Evolutionary conservation across 1,140 invertebrate species (phyloP), one percentile per base, ranked within the genome.

Genomic region (Lithobius niger): DNA sequence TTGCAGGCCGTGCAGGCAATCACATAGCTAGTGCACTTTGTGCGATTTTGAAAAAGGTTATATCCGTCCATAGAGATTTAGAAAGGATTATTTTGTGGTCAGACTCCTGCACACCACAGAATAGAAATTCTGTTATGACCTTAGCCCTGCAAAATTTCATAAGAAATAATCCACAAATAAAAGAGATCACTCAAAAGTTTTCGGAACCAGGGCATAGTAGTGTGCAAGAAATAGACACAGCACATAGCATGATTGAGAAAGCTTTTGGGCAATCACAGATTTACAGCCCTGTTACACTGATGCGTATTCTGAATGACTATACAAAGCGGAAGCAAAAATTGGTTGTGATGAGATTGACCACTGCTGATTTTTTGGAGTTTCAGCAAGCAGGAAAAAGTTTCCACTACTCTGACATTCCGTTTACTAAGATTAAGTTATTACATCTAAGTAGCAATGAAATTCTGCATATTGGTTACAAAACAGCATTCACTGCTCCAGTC

Each of bases 271-370:
- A 51, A 22, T 44, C 28, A 40, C 55, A 63, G 28, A 52, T 61
- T 42, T 62, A 54, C 48, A 64, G 62, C 27, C 58, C 61, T 42
- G 36, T 64, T 1, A 47, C 55, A 16, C 47, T 65, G 24, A 15
- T 62, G 13, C 53, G 51, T 48, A 47, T 61, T 2, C 52, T 62
- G 26, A 54, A 57, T 27, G 4, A 24, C 31, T 36, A n/a, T 6
- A 36, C n/a, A 36, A 36, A n/a, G 6, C 6, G 31, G 6, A 36
- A 36, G n/a, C 6, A 36, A n/a, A n/a, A n/a, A n/a, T n/a, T n/a
- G n/a, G n/a, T n/a, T 36, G n/a, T 36, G 31, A 36, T 10, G n/a
- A 36, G 6, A 36, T 10, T 10, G n/a, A 10, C 6, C 31, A 36
- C 6, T 10, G n/a, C 31, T 10, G 31, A 36, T n/a, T 36, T 36